Conservation (phyloP, 1,140 invertebrate genomes). For the Cecropterus lyciades region DNA sequence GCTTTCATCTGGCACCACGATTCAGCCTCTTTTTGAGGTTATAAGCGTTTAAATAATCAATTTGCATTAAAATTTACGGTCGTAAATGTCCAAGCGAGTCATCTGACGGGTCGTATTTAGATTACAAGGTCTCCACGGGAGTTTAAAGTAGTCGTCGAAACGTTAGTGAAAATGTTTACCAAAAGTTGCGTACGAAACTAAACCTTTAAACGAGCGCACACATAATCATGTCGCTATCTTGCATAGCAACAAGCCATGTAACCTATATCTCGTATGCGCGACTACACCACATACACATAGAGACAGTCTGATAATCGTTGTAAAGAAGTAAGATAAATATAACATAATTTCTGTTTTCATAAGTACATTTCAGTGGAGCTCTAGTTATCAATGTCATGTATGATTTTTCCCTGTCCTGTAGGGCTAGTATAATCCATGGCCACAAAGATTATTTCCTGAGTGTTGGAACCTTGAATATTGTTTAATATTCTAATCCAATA, state of each 20-base stretch:
- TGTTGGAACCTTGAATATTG: conserved; percentile 24
- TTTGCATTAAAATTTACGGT: conserved; percentile 48
- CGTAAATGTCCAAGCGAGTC: conserved; percentile 48
- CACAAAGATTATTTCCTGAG: conserved; percentile 12
- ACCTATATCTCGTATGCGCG: conserved; percentile 67
- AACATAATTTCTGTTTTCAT: conserved; percentile 35
- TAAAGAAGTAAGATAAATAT: conserved; percentile 49
- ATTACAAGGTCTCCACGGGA: conserved; percentile 47
- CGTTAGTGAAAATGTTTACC: conserved; percentile 28
- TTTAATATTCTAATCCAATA: conserved; percentile 34
- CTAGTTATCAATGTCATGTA: conserved; percentile 38
- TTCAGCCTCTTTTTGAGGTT: conserved; percentile 58
- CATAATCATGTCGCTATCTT: conserved; percentile 58
- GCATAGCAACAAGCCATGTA: conserved; percentile 76
- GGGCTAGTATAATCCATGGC: neutral
- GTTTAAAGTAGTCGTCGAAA: conserved; percentile 31
- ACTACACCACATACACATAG: conserved; percentile 48
- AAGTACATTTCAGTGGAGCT: conserved; percentile 35
- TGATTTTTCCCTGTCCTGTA: conserved; percentile 10
- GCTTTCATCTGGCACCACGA: conserved; percentile 46
- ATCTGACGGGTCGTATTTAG: conserved; percentile 51
- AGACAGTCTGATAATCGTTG: conserved; percentile 64
- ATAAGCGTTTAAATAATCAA: conserved; percentile 52
- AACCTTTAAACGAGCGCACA: conserved; percentile 36
- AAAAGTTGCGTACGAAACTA: conserved; percentile 33